Percentiles rank a stretch among this genome's conserved stretches.
phyloP scores from a whole-genome alignment of 2,113 vertebrate genomes.

The Todiramphus saurophagus region DNA sequence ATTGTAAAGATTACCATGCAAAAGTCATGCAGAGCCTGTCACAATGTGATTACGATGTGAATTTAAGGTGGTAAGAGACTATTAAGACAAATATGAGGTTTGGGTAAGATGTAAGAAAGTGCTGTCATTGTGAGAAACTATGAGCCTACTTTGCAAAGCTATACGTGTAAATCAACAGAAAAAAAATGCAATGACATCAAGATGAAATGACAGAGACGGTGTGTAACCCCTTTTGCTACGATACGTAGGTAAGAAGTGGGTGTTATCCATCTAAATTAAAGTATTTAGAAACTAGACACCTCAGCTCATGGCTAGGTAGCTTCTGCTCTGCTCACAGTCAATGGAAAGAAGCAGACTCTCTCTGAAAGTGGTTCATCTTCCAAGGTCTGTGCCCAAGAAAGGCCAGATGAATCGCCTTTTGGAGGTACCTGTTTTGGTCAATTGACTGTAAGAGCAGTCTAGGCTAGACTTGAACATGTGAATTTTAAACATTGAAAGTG shows the following conservation, averaged over 20 bases:
- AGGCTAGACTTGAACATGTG: neutral
- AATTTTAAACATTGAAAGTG: neutral
- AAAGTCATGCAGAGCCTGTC: neutral
- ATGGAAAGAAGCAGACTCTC: neutral
- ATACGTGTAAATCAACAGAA: neutral
- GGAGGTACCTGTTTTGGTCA: neutral
- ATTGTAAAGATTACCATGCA: conserved; percentile 15
- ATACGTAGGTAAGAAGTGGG: neutral
- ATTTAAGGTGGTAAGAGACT: neutral
- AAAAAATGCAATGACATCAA: neutral
- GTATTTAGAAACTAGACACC: neutral
- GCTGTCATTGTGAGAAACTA: neutral
- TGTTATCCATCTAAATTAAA: neutral
- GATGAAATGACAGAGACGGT: neutral
- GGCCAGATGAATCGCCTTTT: neutral
- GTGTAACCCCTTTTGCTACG: neutral
- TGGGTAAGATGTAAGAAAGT: neutral
- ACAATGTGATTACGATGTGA: neutral
- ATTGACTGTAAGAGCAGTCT: neutral
- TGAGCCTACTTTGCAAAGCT: neutral
- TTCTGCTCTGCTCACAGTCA: neutral
- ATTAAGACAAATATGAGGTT: neutral
- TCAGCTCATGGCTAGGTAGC: neutral
- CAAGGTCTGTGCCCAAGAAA: neutral
- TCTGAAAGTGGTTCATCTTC: neutral